Evolutionary conservation across 2,113 vertebrate species (phyloP), one percentile per base, ranked within the genome.

Genomic region (Oryzias curvinotus): DNA sequence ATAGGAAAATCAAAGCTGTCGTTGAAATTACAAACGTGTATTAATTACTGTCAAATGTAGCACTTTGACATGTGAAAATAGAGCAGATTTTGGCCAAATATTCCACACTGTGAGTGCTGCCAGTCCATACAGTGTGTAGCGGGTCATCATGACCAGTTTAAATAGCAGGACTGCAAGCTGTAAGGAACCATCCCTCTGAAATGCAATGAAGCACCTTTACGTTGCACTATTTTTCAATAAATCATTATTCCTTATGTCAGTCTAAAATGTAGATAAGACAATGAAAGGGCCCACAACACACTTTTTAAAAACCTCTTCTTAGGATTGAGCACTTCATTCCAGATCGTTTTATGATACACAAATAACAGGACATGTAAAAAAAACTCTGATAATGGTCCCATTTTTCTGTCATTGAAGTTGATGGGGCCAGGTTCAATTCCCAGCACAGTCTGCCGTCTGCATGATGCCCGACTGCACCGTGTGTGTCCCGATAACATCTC

Each of bases 401-500:
- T 60, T 41, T 52, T 45, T 80, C 3, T 64, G 16, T 52, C 46
- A 48, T 36, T 82, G 25, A 67, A 57, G 28, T 54, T 26, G 26
- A 30, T 46, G 15, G 59, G 5, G 18, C 48, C n/a, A 13, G 14
- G 16, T 49, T 72, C 57, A 61, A 71, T 61, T 52, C 57, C 73
- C 57, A 80, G 67, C 67, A 65, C 47, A 67, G 43, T 17, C 49
- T 63, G 56, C 21, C 28, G 52, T 60, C 56, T 73, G 65, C 68
- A 77, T 58, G 75, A 68, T 43, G 75, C 67, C 63, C 71, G 77
- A 85, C 77, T 82, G 67, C 63, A 64, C 50, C 16, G 12, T 75
- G 68, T 70, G 65, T 80, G 86, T 82, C 70, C 83, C 77, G 85
- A 91, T 84, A 90, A 87, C 73, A 71, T 88, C 80, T 72, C 42